These are phyloP conservation scores for Parascotia fuliginaria DNA, from an alignment of 2,888 invertebrate genomes.

Conservation along the genomic window DNA sequence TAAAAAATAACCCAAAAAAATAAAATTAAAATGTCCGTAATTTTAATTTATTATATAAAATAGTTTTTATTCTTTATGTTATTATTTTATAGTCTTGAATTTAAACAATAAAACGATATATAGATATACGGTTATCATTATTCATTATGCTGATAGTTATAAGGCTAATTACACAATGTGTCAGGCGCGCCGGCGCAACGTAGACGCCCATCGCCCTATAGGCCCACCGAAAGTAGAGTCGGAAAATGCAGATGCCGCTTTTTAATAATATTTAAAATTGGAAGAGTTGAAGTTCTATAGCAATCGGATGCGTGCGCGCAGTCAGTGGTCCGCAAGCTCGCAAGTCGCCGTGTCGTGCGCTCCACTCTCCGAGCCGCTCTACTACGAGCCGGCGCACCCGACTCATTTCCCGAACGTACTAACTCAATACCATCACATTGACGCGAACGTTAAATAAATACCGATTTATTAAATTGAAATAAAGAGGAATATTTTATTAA, in stretches of 20 bases:
- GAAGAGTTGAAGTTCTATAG: constrained; percentile 65
- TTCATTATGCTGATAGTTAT: constrained; percentile 18
- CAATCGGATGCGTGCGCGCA: constrained; percentile 67
- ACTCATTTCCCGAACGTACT: constrained; percentile 66
- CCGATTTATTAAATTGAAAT: constrained; percentile 54
- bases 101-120: not conserved
- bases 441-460: constrained; percentile 47
- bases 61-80: not conserved
- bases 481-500: constrained; percentile 53
- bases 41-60: not conserved
- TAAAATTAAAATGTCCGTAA: no score
- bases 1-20: no score
- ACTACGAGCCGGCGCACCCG: constrained; percentile 53
- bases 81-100: not conserved
- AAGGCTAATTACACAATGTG: constrained; percentile 31
- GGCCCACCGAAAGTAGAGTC: constrained; percentile 46
- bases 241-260: constrained; percentile 63
- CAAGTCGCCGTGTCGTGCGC: constrained; percentile 79
- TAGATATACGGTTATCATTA: constrained; percentile 4
- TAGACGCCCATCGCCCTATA: constrained; percentile 23
- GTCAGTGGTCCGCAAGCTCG: constrained; percentile 79
- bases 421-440: constrained; percentile 30
- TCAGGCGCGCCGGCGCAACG: constrained; percentile 15
- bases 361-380: constrained; percentile 66
- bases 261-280: constrained; percentile 78